phyloP scores from a whole-genome alignment of 2,888 invertebrate genomes.

The Drosophila ustulata region DNA sequence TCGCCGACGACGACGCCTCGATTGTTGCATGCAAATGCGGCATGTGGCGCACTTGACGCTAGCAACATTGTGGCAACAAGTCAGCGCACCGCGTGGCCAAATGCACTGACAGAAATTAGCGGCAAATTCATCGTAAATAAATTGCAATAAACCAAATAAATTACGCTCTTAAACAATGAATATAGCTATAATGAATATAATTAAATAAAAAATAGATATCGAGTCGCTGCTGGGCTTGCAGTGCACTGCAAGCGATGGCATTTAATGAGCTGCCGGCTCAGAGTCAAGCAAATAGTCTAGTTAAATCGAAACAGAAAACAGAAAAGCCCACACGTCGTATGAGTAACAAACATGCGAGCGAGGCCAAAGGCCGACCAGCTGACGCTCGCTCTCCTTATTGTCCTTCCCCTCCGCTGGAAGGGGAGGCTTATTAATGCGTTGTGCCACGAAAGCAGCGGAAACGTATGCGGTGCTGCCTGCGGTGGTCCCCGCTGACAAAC shows the following conservation, averaged over 20 bases:
- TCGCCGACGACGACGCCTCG: conserved; percentile 48
- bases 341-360: conserved; percentile 44
- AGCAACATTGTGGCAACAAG: conserved; percentile 67
- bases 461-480: conserved; percentile 13
- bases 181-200: neutral
- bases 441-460: conserved; percentile 21
- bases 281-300: conserved; percentile 42
- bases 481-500: neutral
- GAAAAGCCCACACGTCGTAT: conserved; percentile 55
- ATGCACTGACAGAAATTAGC: conserved; percentile 6
- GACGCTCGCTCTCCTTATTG: conserved; percentile 6
- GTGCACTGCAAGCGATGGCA: conserved; percentile 38
- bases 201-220: too few species aligned
- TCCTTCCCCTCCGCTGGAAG: neutral
- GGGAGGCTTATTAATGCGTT: conserved; percentile 59
- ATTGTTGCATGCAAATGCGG: conserved; percentile 74
- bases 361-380: conserved; percentile 28
- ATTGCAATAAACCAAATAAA: neutral
- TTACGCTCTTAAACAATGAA: neutral
- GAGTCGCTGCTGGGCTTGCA: conserved; percentile 2
- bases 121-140: neutral
- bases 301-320: conserved; percentile 46
- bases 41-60: conserved; percentile 58
- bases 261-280: conserved; percentile 51
- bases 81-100: conserved; percentile 29